These are phyloP conservation scores for Apantesis nais DNA, from an alignment of 2,888 invertebrate genomes.

Conservation along the genomic window DNA sequence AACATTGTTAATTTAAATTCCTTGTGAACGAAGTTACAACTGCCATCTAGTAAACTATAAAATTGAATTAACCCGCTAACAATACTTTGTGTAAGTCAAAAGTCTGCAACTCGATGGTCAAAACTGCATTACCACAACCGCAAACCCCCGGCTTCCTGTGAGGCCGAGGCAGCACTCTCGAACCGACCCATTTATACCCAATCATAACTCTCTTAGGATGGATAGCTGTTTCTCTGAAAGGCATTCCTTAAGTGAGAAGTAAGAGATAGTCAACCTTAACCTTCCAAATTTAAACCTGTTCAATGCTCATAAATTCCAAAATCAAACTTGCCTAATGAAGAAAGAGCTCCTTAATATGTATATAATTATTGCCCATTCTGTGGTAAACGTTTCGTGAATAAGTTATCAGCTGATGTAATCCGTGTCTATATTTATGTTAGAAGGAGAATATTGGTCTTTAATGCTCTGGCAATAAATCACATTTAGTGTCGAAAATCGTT, in stretches of 20 bases:
- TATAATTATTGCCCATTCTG: slow-evolving; percentile 18
- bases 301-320: background rate
- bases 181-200: no score
- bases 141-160: no score
- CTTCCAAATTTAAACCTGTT: background rate
- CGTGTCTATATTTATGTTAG: slow-evolving; percentile 8
- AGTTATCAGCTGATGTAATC: slow-evolving; percentile 16
- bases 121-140: no score
- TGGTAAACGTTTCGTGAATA: slow-evolving; percentile 15
- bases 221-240: no score
- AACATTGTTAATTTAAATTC: background rate
- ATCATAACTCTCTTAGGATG: no score
- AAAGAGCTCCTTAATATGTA: slow-evolving; percentile 15
- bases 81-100: no score
- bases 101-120: no score
- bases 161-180: no score
- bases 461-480: background rate
- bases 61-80: no score
- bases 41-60: no score
- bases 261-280: background rate
- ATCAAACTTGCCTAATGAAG: slow-evolving; percentile 7
- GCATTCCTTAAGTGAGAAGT: no score
- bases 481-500: background rate
- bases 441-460: slow-evolving; percentile 6
- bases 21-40: no score